A percentile compares a stretch with the other conserved stretches of the same genome.
Evolutionary conservation across 2,888 invertebrate species (phyloP).

Genomic region (Eupithecia centaureata): DNA sequence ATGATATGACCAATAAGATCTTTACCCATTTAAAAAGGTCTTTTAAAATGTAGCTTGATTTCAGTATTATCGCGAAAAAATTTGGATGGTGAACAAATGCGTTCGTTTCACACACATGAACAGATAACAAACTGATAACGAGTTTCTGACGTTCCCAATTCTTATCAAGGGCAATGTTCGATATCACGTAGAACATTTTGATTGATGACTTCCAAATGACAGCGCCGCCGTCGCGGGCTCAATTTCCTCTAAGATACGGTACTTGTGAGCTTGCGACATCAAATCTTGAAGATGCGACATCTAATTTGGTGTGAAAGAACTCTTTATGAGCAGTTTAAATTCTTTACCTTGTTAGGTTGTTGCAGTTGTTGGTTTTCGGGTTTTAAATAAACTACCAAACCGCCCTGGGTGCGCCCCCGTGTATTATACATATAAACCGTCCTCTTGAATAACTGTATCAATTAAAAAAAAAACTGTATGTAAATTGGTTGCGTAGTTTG

Average conservation of each 20-base stretch:
- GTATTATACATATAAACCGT: too few species aligned
- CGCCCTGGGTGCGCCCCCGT: too few species aligned
- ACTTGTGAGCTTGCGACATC: constrained; percentile 1
- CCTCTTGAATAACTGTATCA: too few species aligned
- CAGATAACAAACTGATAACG: constrained; percentile 8
- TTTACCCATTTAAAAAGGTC: too few species aligned
- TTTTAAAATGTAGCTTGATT: neutral
- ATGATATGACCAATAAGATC: neutral
- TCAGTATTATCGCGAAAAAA: neutral
- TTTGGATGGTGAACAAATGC: neutral
- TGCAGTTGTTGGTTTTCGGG: too few species aligned
- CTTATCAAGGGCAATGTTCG: constrained; percentile 20
- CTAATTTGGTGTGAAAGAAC: constrained; percentile 7
- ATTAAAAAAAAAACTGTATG: too few species aligned
- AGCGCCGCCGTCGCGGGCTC: neutral
- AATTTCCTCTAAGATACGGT: constrained; percentile 12
- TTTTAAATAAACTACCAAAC: too few species aligned
- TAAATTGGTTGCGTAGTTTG: too few species aligned
- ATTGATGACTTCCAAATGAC: constrained; percentile 20
- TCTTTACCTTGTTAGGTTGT: too few species aligned
- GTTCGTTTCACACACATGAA: constrained; percentile 9
- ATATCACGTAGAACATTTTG: constrained; percentile 13
- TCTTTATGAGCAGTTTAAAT: constrained; percentile 38
- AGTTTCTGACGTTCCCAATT: constrained; percentile 18
- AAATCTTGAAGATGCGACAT: constrained; percentile 7